These are phyloP conservation scores for Pseudochromis fuscus DNA, from an alignment of 2,797 vertebrate species.

Conservation along the genomic window DNA sequence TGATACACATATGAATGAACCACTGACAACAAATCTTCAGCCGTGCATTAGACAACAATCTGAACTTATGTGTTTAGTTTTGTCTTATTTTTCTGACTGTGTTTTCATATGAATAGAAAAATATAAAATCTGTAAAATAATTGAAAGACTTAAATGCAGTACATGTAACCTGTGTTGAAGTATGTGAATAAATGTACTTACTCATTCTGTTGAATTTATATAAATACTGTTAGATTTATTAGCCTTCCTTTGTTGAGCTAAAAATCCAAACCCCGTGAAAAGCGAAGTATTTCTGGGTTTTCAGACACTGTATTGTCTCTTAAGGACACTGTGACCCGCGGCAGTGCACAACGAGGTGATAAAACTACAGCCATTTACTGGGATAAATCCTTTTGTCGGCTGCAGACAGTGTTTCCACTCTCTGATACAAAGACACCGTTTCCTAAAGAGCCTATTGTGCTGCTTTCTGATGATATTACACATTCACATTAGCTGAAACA, in stretches of 20 bases:
- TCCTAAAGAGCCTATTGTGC: slow-evolving; percentile 19
- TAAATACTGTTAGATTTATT: background rate
- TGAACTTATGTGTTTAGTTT: too few relatives aligned
- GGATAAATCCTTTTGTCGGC: slow-evolving; percentile 24
- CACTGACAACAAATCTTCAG: too few relatives aligned
- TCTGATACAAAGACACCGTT: slow-evolving; percentile 7
- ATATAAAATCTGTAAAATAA: too few relatives aligned
- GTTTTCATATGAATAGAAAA: too few relatives aligned
- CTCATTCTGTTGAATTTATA: background rate
- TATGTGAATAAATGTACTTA: background rate
- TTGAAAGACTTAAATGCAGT: too few relatives aligned
- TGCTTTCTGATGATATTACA: slow-evolving; percentile 2
- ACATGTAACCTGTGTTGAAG: background rate
- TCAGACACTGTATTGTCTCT: slow-evolving; percentile 23
- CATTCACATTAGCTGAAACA: slow-evolving; percentile 19
- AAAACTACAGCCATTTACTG: slow-evolving; percentile 32
- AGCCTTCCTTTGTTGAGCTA: background rate
- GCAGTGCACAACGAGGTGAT: slow-evolving; percentile 20
- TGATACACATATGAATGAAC: too few relatives aligned
- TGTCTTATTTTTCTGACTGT: too few relatives aligned
- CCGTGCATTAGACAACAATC: too few relatives aligned
- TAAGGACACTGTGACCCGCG: slow-evolving; percentile 33
- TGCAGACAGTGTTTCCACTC: slow-evolving; percentile 4
- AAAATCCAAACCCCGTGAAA: slow-evolving; percentile 3
- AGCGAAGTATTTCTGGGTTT: background rate